Evolutionary conservation across 2,888 invertebrate species (phyloP), one percentile per base, ranked within the genome.

Genomic region (Trilocha varians): DNA sequence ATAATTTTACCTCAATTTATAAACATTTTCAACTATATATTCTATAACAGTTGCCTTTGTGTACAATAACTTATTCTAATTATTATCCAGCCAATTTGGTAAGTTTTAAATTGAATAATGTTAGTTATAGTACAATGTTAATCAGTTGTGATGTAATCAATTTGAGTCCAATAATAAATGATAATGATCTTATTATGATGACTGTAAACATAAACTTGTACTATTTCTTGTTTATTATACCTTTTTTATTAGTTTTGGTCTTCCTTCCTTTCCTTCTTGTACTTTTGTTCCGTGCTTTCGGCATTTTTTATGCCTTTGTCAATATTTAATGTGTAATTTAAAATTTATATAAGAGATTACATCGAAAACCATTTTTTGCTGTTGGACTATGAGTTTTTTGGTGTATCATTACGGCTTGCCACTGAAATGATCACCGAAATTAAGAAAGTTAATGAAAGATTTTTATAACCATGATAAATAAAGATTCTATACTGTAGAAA

Each of bases 101-200:
- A n/a, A n/a, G n/a, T n/a, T n/a, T n/a, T n/a, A n/a, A n/a, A n/a
- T n/a, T n/a, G n/a, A n/a, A n/a, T n/a, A n/a, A n/a, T n/a, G n/a
- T n/a, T n/a, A n/a, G n/a, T n/a, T n/a, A n/a, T n/a, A n/a, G n/a
- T n/a, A n/a, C n/a, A n/a, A 48, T 52, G 47, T 46, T 52, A 49
- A 53, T 55, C 47, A 41, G 41, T 34, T 25, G 25, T 25, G 11
- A 0, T 25, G 11, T 25, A 3, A 25, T 25, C 5, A 5, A 4
- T 25, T 25, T 25, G 11, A 25, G 25, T 9, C 25, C 25, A 25
- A 25, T 25, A 25, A 6, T 25, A 25, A 25, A 11, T 25, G 25
- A 25, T 25, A 25, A 11, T 25, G 25, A 25, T 3, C 11, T 9
- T 6, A 25, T 5, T 25, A 9, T 25, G 25, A 25, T 25, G 11